Evolutionary conservation across 2,113 vertebrate species (phyloP).

Genomic region (Stictonetta naevosa): DNA sequence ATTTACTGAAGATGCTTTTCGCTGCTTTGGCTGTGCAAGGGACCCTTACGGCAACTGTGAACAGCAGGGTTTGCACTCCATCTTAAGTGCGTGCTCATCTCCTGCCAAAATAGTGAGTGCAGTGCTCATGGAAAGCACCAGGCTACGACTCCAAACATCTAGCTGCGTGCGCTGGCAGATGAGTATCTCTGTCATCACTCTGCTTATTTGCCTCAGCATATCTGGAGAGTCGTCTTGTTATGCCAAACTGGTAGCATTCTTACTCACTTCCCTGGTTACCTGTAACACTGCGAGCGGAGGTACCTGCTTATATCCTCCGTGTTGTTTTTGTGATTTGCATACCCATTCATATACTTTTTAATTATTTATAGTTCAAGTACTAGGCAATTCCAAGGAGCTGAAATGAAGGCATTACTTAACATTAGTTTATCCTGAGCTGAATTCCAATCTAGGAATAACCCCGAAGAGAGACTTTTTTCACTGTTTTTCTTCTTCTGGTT

Average conservation of each 20-base stretch:
- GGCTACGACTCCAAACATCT: not conserved
- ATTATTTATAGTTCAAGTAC: not conserved
- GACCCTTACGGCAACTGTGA: not conserved
- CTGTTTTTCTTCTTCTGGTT: not conserved
- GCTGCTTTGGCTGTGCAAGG: not conserved
- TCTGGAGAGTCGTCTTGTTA: not conserved
- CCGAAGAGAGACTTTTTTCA: not conserved
- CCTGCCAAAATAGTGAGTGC: not conserved
- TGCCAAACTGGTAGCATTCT: not conserved
- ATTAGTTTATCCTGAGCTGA: not conserved
- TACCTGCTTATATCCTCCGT: not conserved
- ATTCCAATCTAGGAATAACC: not conserved
- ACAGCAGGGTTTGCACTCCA: not conserved
- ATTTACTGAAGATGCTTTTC: not conserved
- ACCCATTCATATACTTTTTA: not conserved
- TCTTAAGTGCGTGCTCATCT: not conserved
- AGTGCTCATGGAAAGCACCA: not conserved
- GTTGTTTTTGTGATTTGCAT: not conserved
- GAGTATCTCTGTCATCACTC: not conserved
- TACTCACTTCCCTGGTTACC: not conserved
- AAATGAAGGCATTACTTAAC: not conserved
- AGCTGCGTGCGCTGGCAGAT: accelerated
- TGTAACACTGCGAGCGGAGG: not conserved
- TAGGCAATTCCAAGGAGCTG: not conserved
- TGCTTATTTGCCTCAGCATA: not conserved